Conservation (phyloP, 2,888 invertebrate species). For the Yponomeuta plumbellus region DNA sequence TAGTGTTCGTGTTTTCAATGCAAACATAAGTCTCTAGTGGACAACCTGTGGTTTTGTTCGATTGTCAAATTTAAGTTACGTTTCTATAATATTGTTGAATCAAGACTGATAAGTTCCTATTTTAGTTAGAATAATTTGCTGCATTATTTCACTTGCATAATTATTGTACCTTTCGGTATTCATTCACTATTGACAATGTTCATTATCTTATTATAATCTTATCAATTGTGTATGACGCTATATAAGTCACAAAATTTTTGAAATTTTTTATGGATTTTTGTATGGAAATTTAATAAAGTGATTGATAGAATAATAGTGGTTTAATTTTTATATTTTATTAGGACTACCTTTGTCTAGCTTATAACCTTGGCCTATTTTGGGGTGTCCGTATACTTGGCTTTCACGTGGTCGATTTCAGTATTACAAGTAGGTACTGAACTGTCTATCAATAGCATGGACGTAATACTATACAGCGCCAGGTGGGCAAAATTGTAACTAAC, state of each 20-base stretch:
- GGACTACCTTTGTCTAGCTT: not conserved
- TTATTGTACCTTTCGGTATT: conserved; percentile 63
- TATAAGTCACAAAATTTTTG: conserved; percentile 73
- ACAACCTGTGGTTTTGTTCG: conserved; percentile 56
- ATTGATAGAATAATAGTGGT: conserved; percentile 64
- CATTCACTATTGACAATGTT: conserved; percentile 50
- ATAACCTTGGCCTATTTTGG: too few species aligned
- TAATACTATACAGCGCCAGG: too few species aligned
- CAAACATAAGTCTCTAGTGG: conserved; percentile 33
- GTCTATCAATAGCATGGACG: too few species aligned
- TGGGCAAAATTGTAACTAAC: too few species aligned
- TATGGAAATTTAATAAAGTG: conserved; percentile 73
- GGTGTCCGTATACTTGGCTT: too few species aligned
- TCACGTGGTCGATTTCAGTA: too few species aligned
- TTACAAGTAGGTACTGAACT: too few species aligned
- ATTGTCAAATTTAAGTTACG: conserved; percentile 52
- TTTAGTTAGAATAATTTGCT: conserved; percentile 74
- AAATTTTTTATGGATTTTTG: conserved; percentile 75
- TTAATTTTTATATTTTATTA: conserved; percentile 32
- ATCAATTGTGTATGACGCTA: conserved; percentile 74
- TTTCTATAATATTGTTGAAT: conserved; percentile 66
- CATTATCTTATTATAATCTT: conserved; percentile 68
- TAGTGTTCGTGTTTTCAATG: conserved; percentile 1
- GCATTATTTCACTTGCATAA: conserved; percentile 59
- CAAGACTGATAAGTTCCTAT: conserved; percentile 75